Base-by-base conservation (phyloP, 2,888 invertebrate species). In the Stictocephala bisonia region DNA sequence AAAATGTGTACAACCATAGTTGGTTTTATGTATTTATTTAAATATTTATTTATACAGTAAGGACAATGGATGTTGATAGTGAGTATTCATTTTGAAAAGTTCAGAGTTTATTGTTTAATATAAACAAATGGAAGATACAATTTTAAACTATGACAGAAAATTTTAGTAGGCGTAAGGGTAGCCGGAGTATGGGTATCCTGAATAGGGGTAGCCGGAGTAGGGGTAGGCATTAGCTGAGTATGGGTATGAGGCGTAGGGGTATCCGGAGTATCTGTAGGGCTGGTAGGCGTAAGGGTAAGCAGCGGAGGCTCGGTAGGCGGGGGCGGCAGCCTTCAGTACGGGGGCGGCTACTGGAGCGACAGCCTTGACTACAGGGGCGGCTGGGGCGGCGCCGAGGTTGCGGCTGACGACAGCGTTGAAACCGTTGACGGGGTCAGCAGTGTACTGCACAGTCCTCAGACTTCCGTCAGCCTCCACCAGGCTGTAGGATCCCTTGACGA, bases 341-440 rank as follows among this genome's bases (percentile, higher is more conserved):
- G 51, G 60, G 15, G 56, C 53, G 64, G 53, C 64, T 24, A 20
- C 72, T 27, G 68, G 24, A 15, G 73, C 68, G 56, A 24, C 71
- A 15, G 35, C 71, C 51, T n/a, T 66, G 41, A 18, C 68, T 29
- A 50, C 68, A 13, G 73, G 70, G 7, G 74, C 67, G 15, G 73
- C 41, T 41, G 70, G 70, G 69, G 75, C 58, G 56, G 74, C 64
- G 64, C 56, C 72, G 66, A 66, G 77, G 73, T 56, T 78, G 75
- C 27, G 75, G 60, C 71, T 71, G 41, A 80, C 80, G n/a, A 77
- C 75, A 13, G 80, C 80, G 44, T 77, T 78, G 78, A 80, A 80
- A 35, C 80, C 80, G 75, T 77, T 77, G 40, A 78, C 77, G 27
- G 79, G 71, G 66, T 80, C 80, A 18, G 80, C 78, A n/a, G 75